A percentile compares a stretch with the other conserved stretches of the same genome.
These are phyloP conservation scores for Orgyia antiqua DNA, from an alignment of 2,888 invertebrate species.

Conservation along the genomic window DNA sequence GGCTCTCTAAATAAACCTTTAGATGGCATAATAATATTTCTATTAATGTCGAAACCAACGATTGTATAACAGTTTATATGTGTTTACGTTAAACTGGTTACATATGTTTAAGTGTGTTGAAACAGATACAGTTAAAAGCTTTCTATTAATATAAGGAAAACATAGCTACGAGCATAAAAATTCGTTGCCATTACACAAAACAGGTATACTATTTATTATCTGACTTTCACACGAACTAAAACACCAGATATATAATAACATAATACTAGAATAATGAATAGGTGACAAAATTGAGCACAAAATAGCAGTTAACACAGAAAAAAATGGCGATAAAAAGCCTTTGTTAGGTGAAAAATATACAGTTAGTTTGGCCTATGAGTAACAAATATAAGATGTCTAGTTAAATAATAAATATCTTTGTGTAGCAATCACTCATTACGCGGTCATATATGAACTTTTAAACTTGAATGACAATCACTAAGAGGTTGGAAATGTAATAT, in stretches of 20 bases:
- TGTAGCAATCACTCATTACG: slow-evolving; percentile 16
- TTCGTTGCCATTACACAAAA: neutral
- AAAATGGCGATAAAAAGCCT: slow-evolving; percentile 8
- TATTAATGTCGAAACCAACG: no score
- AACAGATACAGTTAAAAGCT: neutral
- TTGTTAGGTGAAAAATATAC: slow-evolving; percentile 17
- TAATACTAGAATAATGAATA: neutral
- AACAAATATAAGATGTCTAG: slow-evolving; percentile 19
- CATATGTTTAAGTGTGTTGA: neutral
- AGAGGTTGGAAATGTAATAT: no score
- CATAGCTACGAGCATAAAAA: neutral
- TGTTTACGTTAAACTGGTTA: neutral
- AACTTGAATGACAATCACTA: neutral
- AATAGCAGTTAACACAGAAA: slow-evolving; percentile 11
- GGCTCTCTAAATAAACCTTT: no score
- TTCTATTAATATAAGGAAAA: neutral
- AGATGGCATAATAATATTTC: no score
- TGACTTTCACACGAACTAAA: neutral
- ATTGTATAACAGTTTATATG: neutral
- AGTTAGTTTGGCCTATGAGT: slow-evolving; percentile 10
- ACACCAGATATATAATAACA: neutral
- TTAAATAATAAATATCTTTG: slow-evolving; percentile 11
- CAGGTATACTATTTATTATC: neutral
- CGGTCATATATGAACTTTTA: slow-evolving; percentile 6
- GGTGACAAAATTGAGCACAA: slow-evolving; percentile 3